Percentiles rank a stretch among this genome's conserved stretches.
Evolutionary conservation across 2,797 vertebrate species (phyloP).

Genomic region (Petrocephalus sullivani): DNA sequence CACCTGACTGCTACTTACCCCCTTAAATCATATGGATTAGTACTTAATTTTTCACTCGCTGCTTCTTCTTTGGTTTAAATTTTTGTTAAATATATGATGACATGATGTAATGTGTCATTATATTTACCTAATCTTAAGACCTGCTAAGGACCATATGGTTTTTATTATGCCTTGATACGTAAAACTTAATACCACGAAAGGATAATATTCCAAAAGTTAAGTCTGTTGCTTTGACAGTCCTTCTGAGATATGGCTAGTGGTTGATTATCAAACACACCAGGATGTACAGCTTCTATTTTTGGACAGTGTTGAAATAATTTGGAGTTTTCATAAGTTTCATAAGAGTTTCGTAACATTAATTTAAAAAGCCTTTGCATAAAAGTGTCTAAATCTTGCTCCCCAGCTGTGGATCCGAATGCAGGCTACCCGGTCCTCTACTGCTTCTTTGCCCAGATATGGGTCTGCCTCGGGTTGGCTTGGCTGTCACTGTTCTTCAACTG

Average conservation of each 20-base stretch:
- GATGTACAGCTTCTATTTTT: not conserved
- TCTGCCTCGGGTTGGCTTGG: constrained; percentile 94
- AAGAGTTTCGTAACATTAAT: not conserved
- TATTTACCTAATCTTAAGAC: too few species aligned
- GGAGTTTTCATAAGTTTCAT: not conserved
- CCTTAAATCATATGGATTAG: too few species aligned
- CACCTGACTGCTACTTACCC: too few species aligned
- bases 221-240: not conserved
- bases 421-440: constrained; percentile 79
- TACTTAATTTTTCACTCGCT: too few species aligned
- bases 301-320: not conserved
- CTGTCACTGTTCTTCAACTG: constrained; percentile 97
- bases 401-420: constrained; percentile 81
- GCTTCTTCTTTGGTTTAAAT: too few species aligned
- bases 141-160: too few species aligned
- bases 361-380: not conserved
- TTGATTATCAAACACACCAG: not conserved
- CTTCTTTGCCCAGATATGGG: constrained; percentile 87
- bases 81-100: too few species aligned
- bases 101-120: too few species aligned
- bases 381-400: constrained; percentile 25
- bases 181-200: not conserved
- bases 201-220: not conserved
- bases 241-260: not conserved
- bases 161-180: too few species aligned